Evolutionary conservation across 1,140 invertebrate species (phyloP).

Genomic region (Drosophila baimaii): DNA sequence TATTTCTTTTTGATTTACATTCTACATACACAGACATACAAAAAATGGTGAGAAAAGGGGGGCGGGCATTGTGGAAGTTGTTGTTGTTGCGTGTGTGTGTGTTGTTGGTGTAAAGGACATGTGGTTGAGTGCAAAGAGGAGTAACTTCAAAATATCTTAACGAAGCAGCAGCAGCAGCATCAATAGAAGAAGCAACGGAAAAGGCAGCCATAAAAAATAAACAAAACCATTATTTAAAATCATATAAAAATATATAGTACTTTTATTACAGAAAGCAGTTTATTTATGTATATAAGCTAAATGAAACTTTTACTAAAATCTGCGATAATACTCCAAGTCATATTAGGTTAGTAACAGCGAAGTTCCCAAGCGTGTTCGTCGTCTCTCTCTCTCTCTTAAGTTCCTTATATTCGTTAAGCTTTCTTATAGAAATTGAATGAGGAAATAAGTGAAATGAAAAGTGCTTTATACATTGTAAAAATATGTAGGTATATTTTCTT

Average conservation of each 20-base stretch:
- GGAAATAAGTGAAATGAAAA: constrained; percentile 48
- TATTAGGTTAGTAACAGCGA: constrained; percentile 49
- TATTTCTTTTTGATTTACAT: constrained; percentile 49
- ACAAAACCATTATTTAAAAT: constrained; percentile 27
- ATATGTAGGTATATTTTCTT: constrained; percentile 44
- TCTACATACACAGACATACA: constrained; percentile 47
- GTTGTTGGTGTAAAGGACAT: constrained; percentile 14
- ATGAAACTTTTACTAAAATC: constrained; percentile 65
- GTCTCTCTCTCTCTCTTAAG: constrained; percentile 7
- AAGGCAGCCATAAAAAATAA: constrained; percentile 19
- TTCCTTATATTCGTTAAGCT: constrained; percentile 23
- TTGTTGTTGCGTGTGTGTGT: background rate
- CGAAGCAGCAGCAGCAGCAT: constrained; percentile 1
- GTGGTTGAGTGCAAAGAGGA: constrained; percentile 1
- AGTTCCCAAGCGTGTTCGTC: constrained; percentile 37
- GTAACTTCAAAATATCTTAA: too few species aligned
- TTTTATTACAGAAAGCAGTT: constrained; percentile 73
- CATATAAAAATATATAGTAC: constrained; percentile 57
- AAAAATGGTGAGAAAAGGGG: constrained; percentile 29
- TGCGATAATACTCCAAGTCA: constrained; percentile 59
- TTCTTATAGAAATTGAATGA: constrained; percentile 65
- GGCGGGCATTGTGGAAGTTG: constrained; percentile 6
- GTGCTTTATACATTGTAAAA: constrained; percentile 62
- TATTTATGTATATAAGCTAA: constrained; percentile 65
- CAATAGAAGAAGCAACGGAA: constrained; percentile 27